Base-by-base conservation (phyloP, 2,888 invertebrate species). In the Rhamnusium bicolor region DNA sequence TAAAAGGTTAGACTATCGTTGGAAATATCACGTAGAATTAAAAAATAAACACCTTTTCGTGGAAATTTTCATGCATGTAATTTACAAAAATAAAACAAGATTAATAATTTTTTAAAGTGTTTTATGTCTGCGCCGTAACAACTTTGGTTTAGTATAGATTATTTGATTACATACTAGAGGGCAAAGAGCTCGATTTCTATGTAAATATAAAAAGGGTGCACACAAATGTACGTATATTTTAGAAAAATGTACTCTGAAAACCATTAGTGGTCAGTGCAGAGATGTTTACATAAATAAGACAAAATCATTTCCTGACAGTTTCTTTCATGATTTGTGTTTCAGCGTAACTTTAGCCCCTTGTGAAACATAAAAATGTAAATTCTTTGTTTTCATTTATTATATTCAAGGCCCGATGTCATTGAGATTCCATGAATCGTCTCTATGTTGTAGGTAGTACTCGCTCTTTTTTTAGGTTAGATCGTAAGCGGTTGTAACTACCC, bases 141-240 rank as follows among this genome's bases (percentile, higher is more conserved):
- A 21, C n/a, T 24, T 56, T 56, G 12, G 27, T 56, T n/a, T 27
- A n/a, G 27, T 27, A 27, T 27, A 27, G 54, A 56, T 56, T 27
- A 56, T 54, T n/a, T 27, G 14, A n/a, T 8, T 56, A 27, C 27
- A 14, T 18, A 32, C n/a, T 32, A 29, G 32, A 58, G 58, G 32
- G 18, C 32, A 58, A 58, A 14, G 21, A 29, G 7, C 4, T 8
- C 58, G 58, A 58, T 58, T 58, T 58, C 58, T 58, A 58, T 58
- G 58, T 29, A 58, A 58, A 58, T 58, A 12, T 12, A 32, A 54
- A 58, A 32, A 58, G 58, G 58, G 58, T 58, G 58, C 58, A 58
- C 58, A 58, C 58, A 56, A 56, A 56, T 29, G 29, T 16, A 24
- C n/a, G 3, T 18, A 16, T 29, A 18, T 32, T 32, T 24, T 18